These are phyloP conservation scores for Chamaetylas fuelleborni DNA, from an alignment of 2,113 vertebrate species.

Conservation along the genomic window DNA sequence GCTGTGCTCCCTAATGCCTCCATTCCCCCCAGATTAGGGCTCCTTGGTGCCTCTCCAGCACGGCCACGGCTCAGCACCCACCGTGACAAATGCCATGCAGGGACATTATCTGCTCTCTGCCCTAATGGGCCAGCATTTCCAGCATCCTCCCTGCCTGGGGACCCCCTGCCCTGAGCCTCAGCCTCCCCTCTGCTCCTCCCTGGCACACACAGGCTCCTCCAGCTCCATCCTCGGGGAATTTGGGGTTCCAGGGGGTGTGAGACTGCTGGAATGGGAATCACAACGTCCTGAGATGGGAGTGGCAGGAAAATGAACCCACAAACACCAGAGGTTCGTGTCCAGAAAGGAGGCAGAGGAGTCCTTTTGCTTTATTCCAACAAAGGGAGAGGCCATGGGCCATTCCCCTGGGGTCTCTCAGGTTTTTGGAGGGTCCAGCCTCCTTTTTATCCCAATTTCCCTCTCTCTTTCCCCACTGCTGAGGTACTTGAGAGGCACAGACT, in stretches of 20 bases:
- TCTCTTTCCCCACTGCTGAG: too few species aligned
- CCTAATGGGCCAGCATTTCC: slow-evolving; percentile 5
- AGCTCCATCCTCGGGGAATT: neutral
- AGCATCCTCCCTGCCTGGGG: neutral
- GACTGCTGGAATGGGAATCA: neutral
- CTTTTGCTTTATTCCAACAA: too few species aligned
- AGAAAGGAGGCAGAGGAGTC: too few species aligned
- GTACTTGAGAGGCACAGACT: too few species aligned
- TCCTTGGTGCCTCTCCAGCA: slow-evolving; percentile 12
- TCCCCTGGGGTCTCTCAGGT: too few species aligned
- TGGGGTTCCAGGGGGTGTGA: fast-evolving
- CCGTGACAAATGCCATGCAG: neutral
- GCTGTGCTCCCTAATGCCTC: slow-evolving; percentile 32
- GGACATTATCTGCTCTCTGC: slow-evolving; percentile 41
- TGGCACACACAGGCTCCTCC: neutral
- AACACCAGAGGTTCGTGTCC: too few species aligned
- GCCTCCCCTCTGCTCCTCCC: neutral
- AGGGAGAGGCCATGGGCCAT: too few species aligned
- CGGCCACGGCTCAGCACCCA: neutral
- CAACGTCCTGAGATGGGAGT: neutral
- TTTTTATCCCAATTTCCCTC: too few species aligned
- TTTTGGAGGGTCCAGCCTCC: too few species aligned
- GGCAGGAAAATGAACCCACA: too few species aligned
- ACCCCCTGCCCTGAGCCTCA: neutral
- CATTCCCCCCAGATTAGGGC: slow-evolving; percentile 40